A percentile compares a stretch with the other conserved stretches of the same genome.
phyloP scores from a whole-genome alignment of 64 coral and sea anemone species.

The Orbicella faveolata region DNA sequence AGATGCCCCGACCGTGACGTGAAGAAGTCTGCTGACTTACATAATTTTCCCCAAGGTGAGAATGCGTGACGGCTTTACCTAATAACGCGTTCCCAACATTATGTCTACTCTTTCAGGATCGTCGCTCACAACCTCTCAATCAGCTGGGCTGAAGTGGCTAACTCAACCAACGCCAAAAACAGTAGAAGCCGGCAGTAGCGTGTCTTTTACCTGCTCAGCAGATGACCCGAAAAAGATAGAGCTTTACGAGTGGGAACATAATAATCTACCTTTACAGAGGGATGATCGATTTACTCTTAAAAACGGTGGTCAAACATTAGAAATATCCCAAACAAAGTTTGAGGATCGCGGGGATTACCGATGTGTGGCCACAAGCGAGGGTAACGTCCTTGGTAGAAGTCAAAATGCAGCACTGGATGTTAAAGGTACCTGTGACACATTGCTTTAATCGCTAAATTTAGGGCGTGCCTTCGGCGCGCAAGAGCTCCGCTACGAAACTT shows the following conservation, averaged over 20 bases:
- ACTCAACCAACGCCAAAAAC: constrained; percentile 5
- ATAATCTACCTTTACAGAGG: neutral
- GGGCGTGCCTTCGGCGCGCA: no score
- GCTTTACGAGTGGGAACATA: constrained; percentile 10
- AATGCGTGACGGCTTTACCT: no score
- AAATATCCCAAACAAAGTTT: constrained; percentile 12
- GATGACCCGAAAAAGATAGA: neutral
- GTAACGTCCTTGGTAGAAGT: neutral
- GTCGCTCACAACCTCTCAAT: constrained; percentile 46
- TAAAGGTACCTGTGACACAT: constrained; percentile 5
- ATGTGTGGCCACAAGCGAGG: constrained; percentile 6
- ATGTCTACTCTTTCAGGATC: constrained; percentile 5
- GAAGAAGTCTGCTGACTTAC: neutral
- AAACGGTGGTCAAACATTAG: constrained; percentile 39
- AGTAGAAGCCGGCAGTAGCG: constrained; percentile 6
- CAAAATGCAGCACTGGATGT: constrained; percentile 15
- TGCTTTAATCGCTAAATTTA: neutral
- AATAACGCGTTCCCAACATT: neutral
- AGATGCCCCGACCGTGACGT: no score
- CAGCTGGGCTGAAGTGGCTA: neutral
- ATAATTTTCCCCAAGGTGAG: neutral
- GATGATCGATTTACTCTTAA: neutral
- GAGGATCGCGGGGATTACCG: constrained; percentile 21
- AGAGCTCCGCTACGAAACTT: no score
- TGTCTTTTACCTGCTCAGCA: constrained; percentile 37